Evolutionary conservation across 2,113 vertebrate species (phyloP).

Genomic region (Castor canadensis): DNA sequence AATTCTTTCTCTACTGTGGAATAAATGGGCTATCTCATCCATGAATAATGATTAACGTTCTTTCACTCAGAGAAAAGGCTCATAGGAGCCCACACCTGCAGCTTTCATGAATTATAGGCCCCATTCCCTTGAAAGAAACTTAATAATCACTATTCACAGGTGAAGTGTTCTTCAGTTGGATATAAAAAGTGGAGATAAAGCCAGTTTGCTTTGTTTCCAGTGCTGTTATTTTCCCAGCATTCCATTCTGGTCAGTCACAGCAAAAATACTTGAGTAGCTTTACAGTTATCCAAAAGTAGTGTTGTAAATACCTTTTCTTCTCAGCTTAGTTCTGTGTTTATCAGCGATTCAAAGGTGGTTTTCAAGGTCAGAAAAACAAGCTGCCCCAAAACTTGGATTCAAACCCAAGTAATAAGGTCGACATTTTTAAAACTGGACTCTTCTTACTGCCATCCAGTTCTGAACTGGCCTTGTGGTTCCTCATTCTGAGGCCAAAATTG

Average conservation of each 20-base stretch:
- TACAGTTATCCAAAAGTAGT: conserved; percentile 78
- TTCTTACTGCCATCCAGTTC: background rate
- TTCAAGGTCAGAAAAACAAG: conserved; percentile 81
- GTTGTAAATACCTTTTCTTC: conserved; percentile 83
- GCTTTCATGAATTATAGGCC: conserved; percentile 80
- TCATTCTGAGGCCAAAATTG: background rate
- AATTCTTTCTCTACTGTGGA: conserved; percentile 73
- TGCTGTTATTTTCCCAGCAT: conserved; percentile 70
- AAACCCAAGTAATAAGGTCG: conserved; percentile 49
- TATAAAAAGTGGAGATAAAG: conserved; percentile 78
- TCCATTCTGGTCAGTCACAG: conserved; percentile 63
- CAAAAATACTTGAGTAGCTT: conserved; percentile 80
- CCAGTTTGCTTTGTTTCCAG: conserved; percentile 73
- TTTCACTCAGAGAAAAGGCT: conserved; percentile 78
- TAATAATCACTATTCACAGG: conserved; percentile 83
- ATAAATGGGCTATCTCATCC: conserved; percentile 85
- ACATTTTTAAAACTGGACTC: conserved; percentile 37
- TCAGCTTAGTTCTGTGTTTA: conserved; percentile 81
- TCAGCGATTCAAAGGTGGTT: conserved; percentile 79
- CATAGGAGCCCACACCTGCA: conserved; percentile 83
- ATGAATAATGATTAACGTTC: conserved; percentile 84
- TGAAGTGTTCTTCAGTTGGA: conserved; percentile 79
- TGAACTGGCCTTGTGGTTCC: background rate
- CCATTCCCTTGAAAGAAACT: conserved; percentile 76
- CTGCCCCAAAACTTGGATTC: conserved; percentile 66